Conservation (phyloP, 2,888 invertebrate species). For the Sphaerophoria taeniata region DNA sequence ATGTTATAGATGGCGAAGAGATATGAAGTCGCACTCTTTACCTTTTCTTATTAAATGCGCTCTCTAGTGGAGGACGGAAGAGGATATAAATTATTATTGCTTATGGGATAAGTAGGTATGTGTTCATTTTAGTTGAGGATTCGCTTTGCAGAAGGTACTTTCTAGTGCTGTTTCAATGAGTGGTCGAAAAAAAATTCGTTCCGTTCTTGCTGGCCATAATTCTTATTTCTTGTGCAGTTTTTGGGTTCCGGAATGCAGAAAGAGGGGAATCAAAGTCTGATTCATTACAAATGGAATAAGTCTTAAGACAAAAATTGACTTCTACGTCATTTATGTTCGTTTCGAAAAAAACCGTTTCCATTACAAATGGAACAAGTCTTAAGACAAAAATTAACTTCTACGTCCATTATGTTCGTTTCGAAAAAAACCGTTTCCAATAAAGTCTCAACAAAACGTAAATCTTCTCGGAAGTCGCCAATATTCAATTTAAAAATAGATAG, state of each 20-base stretch:
- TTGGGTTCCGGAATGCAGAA: background rate
- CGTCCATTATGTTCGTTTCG: no score
- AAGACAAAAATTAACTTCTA: no score
- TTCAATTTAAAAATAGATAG: constrained; percentile 58
- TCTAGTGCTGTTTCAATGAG: constrained; percentile 33
- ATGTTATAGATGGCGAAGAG: constrained; percentile 57
- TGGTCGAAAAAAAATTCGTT: no score
- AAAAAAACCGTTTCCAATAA: no score
- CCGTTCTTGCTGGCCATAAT: constrained; percentile 65
- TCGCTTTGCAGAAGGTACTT: no score
- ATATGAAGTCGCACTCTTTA: constrained; percentile 65
- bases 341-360: no score
- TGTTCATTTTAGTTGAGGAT: background rate
- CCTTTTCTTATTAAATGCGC: constrained; percentile 64
- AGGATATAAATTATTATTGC: constrained; percentile 11
- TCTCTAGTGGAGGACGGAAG: constrained; percentile 25
- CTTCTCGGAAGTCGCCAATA: constrained; percentile 8
- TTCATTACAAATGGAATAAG: no score
- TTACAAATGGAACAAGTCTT: no score
- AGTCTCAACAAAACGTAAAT: constrained; percentile 25
- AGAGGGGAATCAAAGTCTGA: no score
- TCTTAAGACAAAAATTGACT: no score
- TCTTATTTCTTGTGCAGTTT: constrained; percentile 56
- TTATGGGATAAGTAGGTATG: background rate
- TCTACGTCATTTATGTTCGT: no score